Percentiles rank a stretch among this genome's conserved stretches.
phyloP scores from a whole-genome alignment of 1,140 invertebrate species.

The Drosophila insularis region DNA sequence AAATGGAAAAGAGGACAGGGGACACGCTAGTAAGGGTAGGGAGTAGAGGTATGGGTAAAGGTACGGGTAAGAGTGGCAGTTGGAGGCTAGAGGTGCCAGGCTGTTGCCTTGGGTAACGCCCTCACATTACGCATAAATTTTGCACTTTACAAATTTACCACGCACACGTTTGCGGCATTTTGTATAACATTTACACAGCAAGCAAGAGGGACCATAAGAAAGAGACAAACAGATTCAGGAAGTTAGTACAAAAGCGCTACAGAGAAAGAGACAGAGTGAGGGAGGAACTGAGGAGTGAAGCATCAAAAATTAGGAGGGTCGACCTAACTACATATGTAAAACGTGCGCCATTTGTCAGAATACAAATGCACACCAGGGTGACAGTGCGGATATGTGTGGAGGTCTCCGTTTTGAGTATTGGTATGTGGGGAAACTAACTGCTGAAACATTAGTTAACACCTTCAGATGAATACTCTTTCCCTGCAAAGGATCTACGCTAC shows the following conservation, averaged over 20 bases:
- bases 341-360: constrained; percentile 74
- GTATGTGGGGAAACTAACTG: neutral
- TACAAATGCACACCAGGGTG: constrained; percentile 58
- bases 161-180: constrained; percentile 79
- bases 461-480: neutral
- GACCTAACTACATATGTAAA: constrained; percentile 72
- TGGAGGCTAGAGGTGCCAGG: constrained; percentile 5
- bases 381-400: constrained; percentile 31
- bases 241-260: neutral
- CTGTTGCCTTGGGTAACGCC: constrained; percentile 57
- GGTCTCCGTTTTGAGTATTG: neutral
- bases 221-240: neutral
- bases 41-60: neutral
- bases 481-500: neutral
- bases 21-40: neutral
- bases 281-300: neutral
- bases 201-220: neutral
- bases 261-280: neutral
- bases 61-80: neutral
- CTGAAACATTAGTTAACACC: neutral
- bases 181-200: constrained; percentile 70
- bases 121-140: constrained; percentile 80
- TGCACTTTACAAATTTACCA: constrained; percentile 80
- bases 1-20: neutral
- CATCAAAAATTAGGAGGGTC: constrained; percentile 41